phyloP scores from a whole-genome alignment of 2,888 invertebrate species.

The Ochropacha duplaris region DNA sequence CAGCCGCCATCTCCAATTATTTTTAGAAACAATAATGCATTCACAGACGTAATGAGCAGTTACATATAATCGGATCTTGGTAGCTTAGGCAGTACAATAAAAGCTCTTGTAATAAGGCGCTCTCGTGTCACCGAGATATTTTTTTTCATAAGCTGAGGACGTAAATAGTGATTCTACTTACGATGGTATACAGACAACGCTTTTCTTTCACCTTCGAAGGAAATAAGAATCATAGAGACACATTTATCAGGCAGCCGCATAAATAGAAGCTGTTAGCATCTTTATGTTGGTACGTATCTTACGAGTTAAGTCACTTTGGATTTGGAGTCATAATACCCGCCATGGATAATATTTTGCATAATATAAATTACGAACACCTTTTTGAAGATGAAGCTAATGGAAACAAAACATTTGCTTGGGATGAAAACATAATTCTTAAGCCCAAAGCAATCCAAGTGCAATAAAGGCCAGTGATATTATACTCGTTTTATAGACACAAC shows the following conservation, averaged over 20 bases:
- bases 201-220: conserved; percentile 21
- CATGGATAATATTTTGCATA: too few species aligned
- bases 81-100: conserved; percentile 26
- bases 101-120: conserved; percentile 29
- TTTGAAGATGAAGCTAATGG: background rate
- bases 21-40: conserved; percentile 21
- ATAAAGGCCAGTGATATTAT: too few species aligned
- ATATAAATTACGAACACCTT: background rate
- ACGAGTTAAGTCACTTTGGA: background rate
- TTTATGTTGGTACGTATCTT: background rate
- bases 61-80: background rate
- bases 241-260: conserved; percentile 17
- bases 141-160: conserved; percentile 19
- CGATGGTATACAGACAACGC: conserved; percentile 17
- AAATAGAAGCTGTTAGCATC: conserved; percentile 16
- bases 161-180: conserved; percentile 13
- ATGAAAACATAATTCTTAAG: background rate
- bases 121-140: conserved; percentile 10
- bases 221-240: conserved; percentile 28
- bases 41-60: conserved; percentile 31
- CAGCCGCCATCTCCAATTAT: conserved; percentile 12
- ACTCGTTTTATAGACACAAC: background rate
- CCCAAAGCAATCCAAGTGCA: background rate
- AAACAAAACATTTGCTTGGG: background rate
- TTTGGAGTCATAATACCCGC: too few species aligned